Conservation (phyloP, 2,888 invertebrate genomes). For the Apotomis capreana region DNA sequence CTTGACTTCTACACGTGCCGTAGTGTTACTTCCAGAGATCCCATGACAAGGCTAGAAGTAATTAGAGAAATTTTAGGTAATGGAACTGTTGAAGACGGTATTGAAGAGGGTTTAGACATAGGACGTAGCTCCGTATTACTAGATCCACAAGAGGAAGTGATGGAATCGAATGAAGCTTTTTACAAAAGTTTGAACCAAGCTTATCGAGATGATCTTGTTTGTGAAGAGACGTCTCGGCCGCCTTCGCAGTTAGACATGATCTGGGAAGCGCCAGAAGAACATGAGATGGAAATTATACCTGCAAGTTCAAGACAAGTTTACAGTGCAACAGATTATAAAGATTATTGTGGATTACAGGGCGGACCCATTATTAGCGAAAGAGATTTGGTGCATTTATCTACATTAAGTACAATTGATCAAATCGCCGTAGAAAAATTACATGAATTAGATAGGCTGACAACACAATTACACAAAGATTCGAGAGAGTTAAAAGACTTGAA, state of each 20-base stretch:
- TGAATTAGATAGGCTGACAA: slow-evolving; percentile 90
- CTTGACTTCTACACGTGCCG: slow-evolving; percentile 89
- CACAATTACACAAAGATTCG: slow-evolving; percentile 90
- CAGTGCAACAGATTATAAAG: slow-evolving; percentile 90
- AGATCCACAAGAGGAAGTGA: slow-evolving; percentile 76
- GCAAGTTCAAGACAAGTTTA: slow-evolving; percentile 86
- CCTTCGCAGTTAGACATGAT: slow-evolving; percentile 92
- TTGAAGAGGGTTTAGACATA: slow-evolving; percentile 86
- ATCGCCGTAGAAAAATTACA: slow-evolving; percentile 90
- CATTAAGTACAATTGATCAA: slow-evolving; percentile 90
- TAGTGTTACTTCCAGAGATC: slow-evolving; percentile 78
- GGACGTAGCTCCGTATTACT: slow-evolving; percentile 71
- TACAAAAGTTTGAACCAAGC: slow-evolving; percentile 94
- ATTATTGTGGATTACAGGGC: slow-evolving; percentile 86
- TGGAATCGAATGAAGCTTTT: slow-evolving; percentile 93
- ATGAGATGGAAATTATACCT: slow-evolving; percentile 82
- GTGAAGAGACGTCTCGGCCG: slow-evolving; percentile 85
- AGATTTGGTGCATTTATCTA: slow-evolving; percentile 89
- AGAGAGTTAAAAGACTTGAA: slow-evolving; percentile 90
- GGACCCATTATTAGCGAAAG: slow-evolving; percentile 90
- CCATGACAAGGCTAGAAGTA: slow-evolving; percentile 82
- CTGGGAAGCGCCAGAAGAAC: slow-evolving; percentile 92
- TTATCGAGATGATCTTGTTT: slow-evolving; percentile 90
- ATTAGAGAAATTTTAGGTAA: slow-evolving; percentile 87
- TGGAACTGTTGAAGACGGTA: slow-evolving; percentile 86